These are phyloP conservation scores for Microctenopoma lineatum DNA, from an alignment of 2,797 vertebrate species.

Conservation along the genomic window DNA sequence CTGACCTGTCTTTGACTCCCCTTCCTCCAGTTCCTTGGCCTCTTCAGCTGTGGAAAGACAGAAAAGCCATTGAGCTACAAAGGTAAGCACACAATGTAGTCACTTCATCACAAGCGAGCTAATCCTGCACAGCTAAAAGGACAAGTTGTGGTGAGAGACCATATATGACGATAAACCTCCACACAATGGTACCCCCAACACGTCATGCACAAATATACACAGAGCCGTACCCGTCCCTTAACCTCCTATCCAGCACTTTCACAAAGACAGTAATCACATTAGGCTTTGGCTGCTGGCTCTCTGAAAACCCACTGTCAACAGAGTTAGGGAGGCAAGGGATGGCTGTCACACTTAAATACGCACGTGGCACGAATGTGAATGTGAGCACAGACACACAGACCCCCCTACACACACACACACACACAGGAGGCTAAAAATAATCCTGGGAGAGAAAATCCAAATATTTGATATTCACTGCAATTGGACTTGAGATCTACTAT, in stretches of 20 bases:
- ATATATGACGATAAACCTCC: constrained; percentile 47
- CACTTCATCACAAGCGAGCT: constrained; percentile 70
- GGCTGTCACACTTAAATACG: constrained; percentile 65
- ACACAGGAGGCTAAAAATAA: constrained; percentile 63
- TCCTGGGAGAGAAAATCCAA: constrained; percentile 28
- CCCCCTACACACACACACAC: constrained; percentile 20
- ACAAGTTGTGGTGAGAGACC: constrained; percentile 66
- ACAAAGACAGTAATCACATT: constrained; percentile 81
- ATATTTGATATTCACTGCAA: constrained; percentile 47
- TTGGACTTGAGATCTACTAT: constrained; percentile 38
- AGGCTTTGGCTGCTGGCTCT: constrained; percentile 73
- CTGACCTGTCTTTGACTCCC: constrained; percentile 91
- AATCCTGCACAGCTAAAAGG: constrained; percentile 71
- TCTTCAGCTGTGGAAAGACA: constrained; percentile 85
- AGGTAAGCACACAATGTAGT: constrained; percentile 54
- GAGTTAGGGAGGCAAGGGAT: constrained; percentile 64
- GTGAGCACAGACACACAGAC: not conserved
- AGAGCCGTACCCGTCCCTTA: constrained; percentile 54
- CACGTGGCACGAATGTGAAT: constrained; percentile 23
- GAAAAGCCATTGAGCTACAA: constrained; percentile 59
- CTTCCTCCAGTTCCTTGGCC: constrained; percentile 89
- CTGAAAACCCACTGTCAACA: constrained; percentile 73
- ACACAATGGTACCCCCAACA: constrained; percentile 37
- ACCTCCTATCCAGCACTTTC: constrained; percentile 70
- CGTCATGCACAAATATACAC: constrained; percentile 28